Conservation (phyloP, 2,888 invertebrate species). For the Himalopsyche anomala region DNA sequence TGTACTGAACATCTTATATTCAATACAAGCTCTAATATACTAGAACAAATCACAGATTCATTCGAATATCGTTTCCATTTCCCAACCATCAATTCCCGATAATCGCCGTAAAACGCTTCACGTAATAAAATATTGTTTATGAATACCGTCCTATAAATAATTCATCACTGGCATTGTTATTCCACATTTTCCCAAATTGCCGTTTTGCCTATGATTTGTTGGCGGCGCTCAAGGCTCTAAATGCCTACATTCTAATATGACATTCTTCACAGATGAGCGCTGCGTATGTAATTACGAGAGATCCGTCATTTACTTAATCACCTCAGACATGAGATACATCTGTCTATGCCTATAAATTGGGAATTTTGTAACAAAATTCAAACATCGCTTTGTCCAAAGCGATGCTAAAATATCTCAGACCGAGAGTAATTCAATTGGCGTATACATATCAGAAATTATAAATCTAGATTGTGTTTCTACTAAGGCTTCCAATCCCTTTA, state of each 20-base stretch:
- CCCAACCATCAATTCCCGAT: neutral
- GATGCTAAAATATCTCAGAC: too few relatives aligned
- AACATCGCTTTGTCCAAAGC: too few relatives aligned
- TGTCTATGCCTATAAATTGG: too few relatives aligned
- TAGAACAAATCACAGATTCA: neutral
- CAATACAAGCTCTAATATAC: too few relatives aligned
- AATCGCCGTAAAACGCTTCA: slow-evolving; percentile 15
- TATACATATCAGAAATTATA: too few relatives aligned
- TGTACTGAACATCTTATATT: too few relatives aligned
- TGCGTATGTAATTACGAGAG: neutral
- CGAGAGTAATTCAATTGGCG: too few relatives aligned
- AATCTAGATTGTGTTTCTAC: too few relatives aligned
- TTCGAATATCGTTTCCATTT: neutral
- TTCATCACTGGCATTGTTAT: slow-evolving; percentile 32
- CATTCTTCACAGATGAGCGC: slow-evolving; percentile 8
- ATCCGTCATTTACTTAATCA: neutral
- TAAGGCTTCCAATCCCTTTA: too few relatives aligned
- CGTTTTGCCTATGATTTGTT: slow-evolving; percentile 33
- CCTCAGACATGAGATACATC: neutral
- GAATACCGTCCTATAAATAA: neutral
- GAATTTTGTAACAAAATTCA: too few relatives aligned
- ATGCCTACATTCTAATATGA: slow-evolving; percentile 32
- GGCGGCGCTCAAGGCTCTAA: slow-evolving; percentile 14
- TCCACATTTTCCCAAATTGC: slow-evolving; percentile 44
- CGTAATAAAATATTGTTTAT: slow-evolving; percentile 41